Evolutionary conservation across 1,140 invertebrate species (phyloP), one percentile per base, ranked within the genome.

Genomic region (Heliothis virescens): DNA sequence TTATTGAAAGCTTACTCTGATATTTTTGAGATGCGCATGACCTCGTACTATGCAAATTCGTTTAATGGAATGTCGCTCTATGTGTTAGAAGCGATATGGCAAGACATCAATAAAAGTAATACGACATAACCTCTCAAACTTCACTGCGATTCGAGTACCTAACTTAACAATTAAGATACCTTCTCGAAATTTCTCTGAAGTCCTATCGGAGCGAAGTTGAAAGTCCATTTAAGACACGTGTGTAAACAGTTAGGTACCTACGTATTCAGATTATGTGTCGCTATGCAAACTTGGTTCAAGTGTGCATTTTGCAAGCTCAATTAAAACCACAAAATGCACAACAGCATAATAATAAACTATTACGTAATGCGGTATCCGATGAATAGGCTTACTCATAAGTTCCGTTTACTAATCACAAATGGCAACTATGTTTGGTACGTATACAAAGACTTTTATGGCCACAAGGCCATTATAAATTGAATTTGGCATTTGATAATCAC

Each of bases 401-500:
- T 77, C 59, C 74, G 74, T 65, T 77, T 60, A 18, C 60, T 52
- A 63, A 55, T 65, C 74, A 47, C 60, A 65, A 75, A 62, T 62
- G 72, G 72, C 55, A 75, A 75, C 48, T 29, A n/a, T 75, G 57
- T 75, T 75, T 67, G 63, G 15, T 78, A n/a, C 52, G 76, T 62
- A 62, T 57, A 57, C 26, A 29, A 41, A 53, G 48, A 52, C 74
- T 65, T 77, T 77, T 65, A 60, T 50, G 50, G 60, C 57, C 15
- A 65, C 74, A 77, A 77, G 74, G 74, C 74, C 74, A 77, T 77
- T 65, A 53, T 77, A 50, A 63, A 41, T 65, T 65, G 74, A 65
- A 65, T 65, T 77, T 65, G 62, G 60, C 62, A 77, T 77, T 77
- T 77, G 60, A 53, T 77, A 65, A 65, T 77, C 48, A 78, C 55